A percentile compares a stretch with the other conserved stretches of the same genome.
Evolutionary conservation across 2,888 invertebrate species (phyloP).

Genomic region (Antheraea yamamai): DNA sequence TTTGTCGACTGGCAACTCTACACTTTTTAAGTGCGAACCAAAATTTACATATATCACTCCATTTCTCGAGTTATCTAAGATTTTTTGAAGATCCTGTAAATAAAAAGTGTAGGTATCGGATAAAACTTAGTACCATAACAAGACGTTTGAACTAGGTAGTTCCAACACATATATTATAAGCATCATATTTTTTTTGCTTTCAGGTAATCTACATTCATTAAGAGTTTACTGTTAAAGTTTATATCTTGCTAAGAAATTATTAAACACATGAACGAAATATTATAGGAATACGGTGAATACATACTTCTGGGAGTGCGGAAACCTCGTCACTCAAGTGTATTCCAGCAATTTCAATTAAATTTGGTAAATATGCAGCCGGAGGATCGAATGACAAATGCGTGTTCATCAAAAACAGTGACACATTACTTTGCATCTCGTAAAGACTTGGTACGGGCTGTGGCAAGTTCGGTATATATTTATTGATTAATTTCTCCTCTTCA

Average conservation of each 20-base stretch:
- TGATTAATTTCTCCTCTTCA: conserved; percentile 36
- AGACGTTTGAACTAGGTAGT: too few relatives aligned
- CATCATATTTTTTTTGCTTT: too few relatives aligned
- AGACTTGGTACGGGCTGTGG: conserved; percentile 39
- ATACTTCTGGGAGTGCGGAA: background rate
- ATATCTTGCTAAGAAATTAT: background rate
- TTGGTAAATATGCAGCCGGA: conserved; percentile 60
- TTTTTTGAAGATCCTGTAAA: conserved; percentile 10
- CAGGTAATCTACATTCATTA: background rate
- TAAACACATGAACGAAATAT: background rate
- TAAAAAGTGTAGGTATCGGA: background rate
- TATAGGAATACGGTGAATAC: background rate
- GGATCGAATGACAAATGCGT: conserved; percentile 56
- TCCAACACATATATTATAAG: too few relatives aligned
- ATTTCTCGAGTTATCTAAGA: background rate
- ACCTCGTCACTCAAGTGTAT: conserved; percentile 42
- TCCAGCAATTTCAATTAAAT: conserved; percentile 71
- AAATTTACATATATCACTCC: conserved; percentile 8
- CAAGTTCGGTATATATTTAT: conserved; percentile 36
- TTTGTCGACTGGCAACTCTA: background rate
- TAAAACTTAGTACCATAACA: too few relatives aligned
- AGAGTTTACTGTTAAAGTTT: background rate
- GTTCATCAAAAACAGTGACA: conserved; percentile 53
- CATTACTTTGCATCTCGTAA: conserved; percentile 40
- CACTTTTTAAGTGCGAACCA: conserved; percentile 1